A percentile compares a stretch with the other conserved stretches of the same genome.
These are phyloP conservation scores for Apantesis nais DNA, from an alignment of 2,888 invertebrate genomes.

Conservation along the genomic window DNA sequence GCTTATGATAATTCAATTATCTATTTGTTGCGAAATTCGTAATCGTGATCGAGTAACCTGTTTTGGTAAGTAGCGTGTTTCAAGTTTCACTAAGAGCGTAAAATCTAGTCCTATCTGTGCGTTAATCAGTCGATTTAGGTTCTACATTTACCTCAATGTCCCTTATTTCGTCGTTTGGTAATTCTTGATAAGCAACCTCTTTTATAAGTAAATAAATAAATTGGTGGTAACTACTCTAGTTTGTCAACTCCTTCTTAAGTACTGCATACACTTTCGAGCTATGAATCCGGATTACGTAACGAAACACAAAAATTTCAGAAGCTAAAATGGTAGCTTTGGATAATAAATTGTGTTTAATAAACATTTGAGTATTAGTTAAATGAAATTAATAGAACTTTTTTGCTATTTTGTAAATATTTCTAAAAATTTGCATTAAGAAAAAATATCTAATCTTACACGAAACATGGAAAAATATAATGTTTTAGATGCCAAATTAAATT, in stretches of 20 bases:
- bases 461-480: background rate
- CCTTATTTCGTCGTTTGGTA: background rate
- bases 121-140: background rate
- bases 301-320: too few species aligned
- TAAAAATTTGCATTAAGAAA: background rate
- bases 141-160: background rate
- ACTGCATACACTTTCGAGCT: background rate
- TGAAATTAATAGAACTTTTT: too few species aligned
- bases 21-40: slow-evolving; percentile 35
- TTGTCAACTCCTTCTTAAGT: background rate
- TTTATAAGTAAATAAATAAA: background rate
- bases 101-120: background rate
- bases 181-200: background rate
- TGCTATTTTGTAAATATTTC: too few species aligned
- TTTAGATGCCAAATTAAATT: background rate
- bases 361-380: too few species aligned
- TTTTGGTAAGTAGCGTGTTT: background rate
- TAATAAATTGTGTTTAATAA: too few species aligned
- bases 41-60: background rate
- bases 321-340: too few species aligned
- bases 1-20: slow-evolving; percentile 37
- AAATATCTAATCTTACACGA: background rate
- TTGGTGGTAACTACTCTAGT: background rate
- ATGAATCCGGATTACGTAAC: too few species aligned
- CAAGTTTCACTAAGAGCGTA: background rate